phyloP scores from a whole-genome alignment of 2,888 invertebrate genomes.

The Diachrysia chrysitis region DNA sequence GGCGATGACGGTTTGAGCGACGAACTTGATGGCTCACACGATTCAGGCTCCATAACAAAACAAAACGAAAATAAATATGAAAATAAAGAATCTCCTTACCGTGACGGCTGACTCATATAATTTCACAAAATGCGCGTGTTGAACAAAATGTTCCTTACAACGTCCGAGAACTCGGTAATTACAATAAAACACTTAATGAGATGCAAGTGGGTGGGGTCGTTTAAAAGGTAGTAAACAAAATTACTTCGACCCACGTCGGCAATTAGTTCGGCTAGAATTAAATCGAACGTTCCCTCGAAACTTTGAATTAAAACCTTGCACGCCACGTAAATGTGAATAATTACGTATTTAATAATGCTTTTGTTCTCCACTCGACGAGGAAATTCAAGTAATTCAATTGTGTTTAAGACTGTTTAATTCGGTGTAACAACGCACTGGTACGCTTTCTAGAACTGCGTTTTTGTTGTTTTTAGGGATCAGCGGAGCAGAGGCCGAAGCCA shows the following conservation, averaged over 20 bases:
- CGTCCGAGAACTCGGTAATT: conserved; percentile 69
- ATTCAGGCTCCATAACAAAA: conserved; percentile 39
- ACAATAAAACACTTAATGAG: conserved; percentile 74
- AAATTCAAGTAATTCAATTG: conserved; percentile 89
- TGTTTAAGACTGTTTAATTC: conserved; percentile 87
- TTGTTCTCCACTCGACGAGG: conserved; percentile 87
- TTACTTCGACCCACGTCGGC: conserved; percentile 86
- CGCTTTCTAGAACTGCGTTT: conserved; percentile 79
- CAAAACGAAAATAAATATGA: conserved; percentile 55
- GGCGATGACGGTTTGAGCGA: neutral
- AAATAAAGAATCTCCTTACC: conserved; percentile 54
- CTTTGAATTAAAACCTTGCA: conserved; percentile 82
- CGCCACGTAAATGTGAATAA: conserved; percentile 88
- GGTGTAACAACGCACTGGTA: conserved; percentile 76
- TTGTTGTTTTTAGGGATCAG: conserved; percentile 65
- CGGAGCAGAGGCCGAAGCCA: neutral
- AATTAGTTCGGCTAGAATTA: conserved; percentile 89
- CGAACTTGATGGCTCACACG: conserved; percentile 19
- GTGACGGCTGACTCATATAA: conserved; percentile 62
- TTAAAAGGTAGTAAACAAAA: conserved; percentile 88
- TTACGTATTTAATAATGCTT: conserved; percentile 89
- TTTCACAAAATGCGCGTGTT: conserved; percentile 61
- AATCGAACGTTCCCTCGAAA: conserved; percentile 83
- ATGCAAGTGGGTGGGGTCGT: conserved; percentile 84
- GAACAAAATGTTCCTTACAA: conserved; percentile 61